Evolutionary conservation across 1,140 invertebrate genomes (phyloP), one percentile per base, ranked within the genome.

Genomic region (Atta colombica): DNA sequence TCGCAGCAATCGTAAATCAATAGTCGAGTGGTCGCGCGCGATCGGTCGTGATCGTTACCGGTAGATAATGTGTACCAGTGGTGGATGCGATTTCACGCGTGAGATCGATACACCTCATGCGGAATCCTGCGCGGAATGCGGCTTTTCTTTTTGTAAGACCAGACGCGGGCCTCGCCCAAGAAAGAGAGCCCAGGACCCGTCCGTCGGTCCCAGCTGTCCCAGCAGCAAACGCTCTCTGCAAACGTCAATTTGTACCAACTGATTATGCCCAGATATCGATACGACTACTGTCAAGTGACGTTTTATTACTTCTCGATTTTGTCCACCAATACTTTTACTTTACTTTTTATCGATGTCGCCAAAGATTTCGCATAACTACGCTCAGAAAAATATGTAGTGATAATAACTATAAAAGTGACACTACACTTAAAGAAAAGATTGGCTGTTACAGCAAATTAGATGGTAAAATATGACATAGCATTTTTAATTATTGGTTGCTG

Each of bases 21-120:
- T 75, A 81, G 65, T 45, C 53, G 49, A 18, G 69, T 80, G 77
- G 69, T 12, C 39, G 75, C 63, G 63, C 65, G 28, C 51, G 80
- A 82, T 86, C 31, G 35, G 28, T 8, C 68, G 55, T 58, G 88
- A 90, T 87, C 77, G 35, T 25, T 61, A 78, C 39, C 74, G 72
- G 75, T 45, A 82, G 88, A 88, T 89, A 89, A 87, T 74, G 81
- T 77, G 60, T 69, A 51, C 28, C 55, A 61, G 49, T 31, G 77
- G 53, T 63, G 78, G 89, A 90, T 89, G 89, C 89, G 86, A 90
- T 90, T 90, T 90, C 80, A 90, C 89, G 86, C 88, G 88, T 80
- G 86, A 90, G 88, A 88, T 89, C 89, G 88, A 61, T 85, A 85
- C 61, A 87, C 72, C 88, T 84, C 85, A 72, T 58, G 51, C 71